Percentiles rank a stretch among this genome's conserved stretches.
Evolutionary conservation across 2,888 invertebrate species (phyloP).

Genomic region (Ischnus inquisitorius): DNA sequence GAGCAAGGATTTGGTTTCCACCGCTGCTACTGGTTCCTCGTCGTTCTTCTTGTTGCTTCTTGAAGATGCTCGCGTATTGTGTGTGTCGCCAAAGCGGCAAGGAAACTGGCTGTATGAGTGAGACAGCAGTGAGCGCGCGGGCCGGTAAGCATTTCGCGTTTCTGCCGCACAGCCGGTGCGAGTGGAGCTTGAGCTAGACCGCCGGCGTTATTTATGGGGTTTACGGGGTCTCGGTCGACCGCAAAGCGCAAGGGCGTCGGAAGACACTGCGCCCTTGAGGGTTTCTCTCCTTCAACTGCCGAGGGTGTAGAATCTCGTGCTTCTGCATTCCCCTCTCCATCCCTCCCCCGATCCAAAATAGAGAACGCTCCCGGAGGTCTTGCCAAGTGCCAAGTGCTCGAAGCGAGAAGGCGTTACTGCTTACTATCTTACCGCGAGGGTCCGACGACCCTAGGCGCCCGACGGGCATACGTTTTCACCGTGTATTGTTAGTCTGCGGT

Average conservation of each 20-base stretch:
- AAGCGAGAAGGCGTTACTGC: slow-evolving; percentile 77
- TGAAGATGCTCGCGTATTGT: slow-evolving; percentile 12
- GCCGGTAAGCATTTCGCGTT: slow-evolving; percentile 41
- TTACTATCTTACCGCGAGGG: slow-evolving; percentile 74
- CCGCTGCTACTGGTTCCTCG: background rate
- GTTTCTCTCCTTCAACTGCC: slow-evolving; percentile 64
- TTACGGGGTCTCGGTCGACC: slow-evolving; percentile 79
- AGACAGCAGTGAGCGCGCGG: background rate
- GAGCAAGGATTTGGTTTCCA: background rate
- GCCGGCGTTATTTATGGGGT: slow-evolving; percentile 79
- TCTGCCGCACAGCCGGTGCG: slow-evolving; percentile 54
- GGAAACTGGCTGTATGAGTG: slow-evolving; percentile 14
- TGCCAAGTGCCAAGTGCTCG: slow-evolving; percentile 75
- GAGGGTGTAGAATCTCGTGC: slow-evolving; percentile 72
- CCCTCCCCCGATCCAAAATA: background rate
- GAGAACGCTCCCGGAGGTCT: slow-evolving; percentile 69
- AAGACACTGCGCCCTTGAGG: slow-evolving; percentile 77
- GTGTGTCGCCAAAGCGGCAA: slow-evolving; percentile 14
- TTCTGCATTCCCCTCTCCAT: background rate
- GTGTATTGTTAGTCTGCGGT: slow-evolving; percentile 79
- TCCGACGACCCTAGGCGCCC: slow-evolving; percentile 58
- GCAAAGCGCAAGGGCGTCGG: slow-evolving; percentile 75
- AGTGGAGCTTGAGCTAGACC: slow-evolving; percentile 61
- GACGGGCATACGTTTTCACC: slow-evolving; percentile 75
- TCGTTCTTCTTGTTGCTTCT: background rate